These are phyloP conservation scores for Acipenser ruthenus DNA, from an alignment of 2,797 vertebrate species.

Conservation along the genomic window DNA sequence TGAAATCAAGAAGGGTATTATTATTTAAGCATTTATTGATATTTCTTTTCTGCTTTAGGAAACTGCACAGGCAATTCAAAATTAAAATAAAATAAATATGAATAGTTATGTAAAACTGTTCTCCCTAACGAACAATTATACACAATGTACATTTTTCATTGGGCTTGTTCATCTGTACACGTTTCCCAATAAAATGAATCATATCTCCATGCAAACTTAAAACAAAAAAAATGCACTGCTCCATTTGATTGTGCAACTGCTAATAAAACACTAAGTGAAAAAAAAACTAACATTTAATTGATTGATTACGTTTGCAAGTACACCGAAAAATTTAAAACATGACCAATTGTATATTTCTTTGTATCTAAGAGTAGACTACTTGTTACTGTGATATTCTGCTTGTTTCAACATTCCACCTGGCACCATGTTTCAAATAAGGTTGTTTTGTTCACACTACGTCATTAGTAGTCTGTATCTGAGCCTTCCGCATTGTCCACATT, in stretches of 20 bases:
- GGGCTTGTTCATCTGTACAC: slow-evolving; percentile 66
- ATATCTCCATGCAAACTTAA: slow-evolving; percentile 72
- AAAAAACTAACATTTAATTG: slow-evolving; percentile 30
- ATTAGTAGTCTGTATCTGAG: slow-evolving; percentile 70
- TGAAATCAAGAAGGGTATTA: not conserved
- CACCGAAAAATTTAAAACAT: slow-evolving; percentile 58
- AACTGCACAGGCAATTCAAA: slow-evolving; percentile 78
- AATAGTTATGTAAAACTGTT: slow-evolving; percentile 89
- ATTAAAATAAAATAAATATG: slow-evolving; percentile 98
- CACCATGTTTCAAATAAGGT: slow-evolving; percentile 26
- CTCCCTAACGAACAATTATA: slow-evolving; percentile 95
- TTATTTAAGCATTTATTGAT: slow-evolving; percentile 60
- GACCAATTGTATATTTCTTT: slow-evolving; percentile 47
- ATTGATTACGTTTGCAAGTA: slow-evolving; percentile 57
- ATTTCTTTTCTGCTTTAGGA: slow-evolving; percentile 72
- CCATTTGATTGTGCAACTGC: too few species aligned
- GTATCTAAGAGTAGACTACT: slow-evolving; percentile 27
- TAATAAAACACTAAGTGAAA: too few species aligned
- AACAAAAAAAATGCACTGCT: slow-evolving; percentile 36
- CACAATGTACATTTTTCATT: slow-evolving; percentile 82
- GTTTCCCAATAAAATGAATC: slow-evolving; percentile 69
- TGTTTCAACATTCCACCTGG: slow-evolving; percentile 31
- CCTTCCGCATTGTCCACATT: slow-evolving; percentile 74
- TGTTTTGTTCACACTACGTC: slow-evolving; percentile 18
- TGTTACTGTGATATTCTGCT: slow-evolving; percentile 32